phyloP scores from a whole-genome alignment of 2,888 invertebrate species.

The Epinotia demarniana region DNA sequence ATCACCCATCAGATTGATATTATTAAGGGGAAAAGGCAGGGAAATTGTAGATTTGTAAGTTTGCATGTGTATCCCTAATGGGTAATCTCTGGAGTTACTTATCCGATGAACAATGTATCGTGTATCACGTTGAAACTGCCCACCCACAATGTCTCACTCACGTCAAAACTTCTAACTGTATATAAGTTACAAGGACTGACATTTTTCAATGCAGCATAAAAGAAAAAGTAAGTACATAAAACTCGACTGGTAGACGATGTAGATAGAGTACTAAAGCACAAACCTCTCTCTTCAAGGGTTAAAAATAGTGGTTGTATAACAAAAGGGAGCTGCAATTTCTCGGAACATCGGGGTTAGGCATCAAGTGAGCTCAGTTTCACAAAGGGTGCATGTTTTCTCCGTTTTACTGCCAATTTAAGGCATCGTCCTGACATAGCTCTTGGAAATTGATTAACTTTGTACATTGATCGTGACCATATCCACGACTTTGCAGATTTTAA shows the following conservation, averaged over 20 bases:
- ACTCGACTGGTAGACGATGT: not conserved
- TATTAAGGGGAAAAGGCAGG: too few relatives aligned
- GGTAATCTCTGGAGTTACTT: too few relatives aligned
- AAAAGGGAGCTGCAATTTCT: conserved; percentile 38
- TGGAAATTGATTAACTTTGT: not conserved
- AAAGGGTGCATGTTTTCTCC: conserved; percentile 40
- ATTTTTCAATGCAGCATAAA: too few relatives aligned
- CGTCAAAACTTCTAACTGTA: too few relatives aligned
- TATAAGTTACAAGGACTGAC: too few relatives aligned
- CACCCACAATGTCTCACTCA: too few relatives aligned
- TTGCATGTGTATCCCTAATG: too few relatives aligned
- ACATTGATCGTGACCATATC: not conserved
- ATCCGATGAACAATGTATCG: too few relatives aligned
- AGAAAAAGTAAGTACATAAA: too few relatives aligned
- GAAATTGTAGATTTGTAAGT: too few relatives aligned
- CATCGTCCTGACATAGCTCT: conserved; percentile 1
- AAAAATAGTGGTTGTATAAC: conserved; percentile 39
- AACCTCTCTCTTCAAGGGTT: conserved; percentile 25
- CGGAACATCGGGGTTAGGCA: conserved; percentile 18
- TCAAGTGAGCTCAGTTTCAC: conserved; percentile 42
- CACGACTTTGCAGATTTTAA: not conserved
- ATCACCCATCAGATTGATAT: too few relatives aligned
- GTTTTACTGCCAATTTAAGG: conserved; percentile 30
- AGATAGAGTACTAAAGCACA: conserved; percentile 17
- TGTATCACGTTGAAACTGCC: too few relatives aligned